Base-by-base conservation (phyloP, 2,888 invertebrate genomes). In the Leucania comma region DNA sequence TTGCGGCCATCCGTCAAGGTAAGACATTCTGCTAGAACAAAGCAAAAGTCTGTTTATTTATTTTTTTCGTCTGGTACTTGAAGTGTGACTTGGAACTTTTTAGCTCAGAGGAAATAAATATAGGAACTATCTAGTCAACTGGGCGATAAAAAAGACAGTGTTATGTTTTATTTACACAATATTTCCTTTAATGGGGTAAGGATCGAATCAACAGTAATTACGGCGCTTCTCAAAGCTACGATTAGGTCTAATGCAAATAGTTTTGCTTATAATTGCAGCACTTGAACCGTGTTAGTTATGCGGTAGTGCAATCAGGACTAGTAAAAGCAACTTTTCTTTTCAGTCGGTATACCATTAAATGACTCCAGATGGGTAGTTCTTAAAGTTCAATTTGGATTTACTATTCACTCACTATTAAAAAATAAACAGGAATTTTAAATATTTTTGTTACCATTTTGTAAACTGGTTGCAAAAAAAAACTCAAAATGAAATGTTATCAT, bases 231-330 rank as follows among this genome's bases (percentile, higher is more conserved):
- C 48, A 50, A 54, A 56, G 46, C 54, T 22, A 14, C 10, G 6
- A 9, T 63, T 61, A 42, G 46, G 29, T 59, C 24, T 17, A 67
- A 60, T 56, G 48, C 46, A 54, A 76, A 58, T 65, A 61, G 32
- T 26, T 42, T 4, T 17, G 53, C 58, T 56, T 51, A 29, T 66
- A 62, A 66, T 76, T 66, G 53, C 35, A 48, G 48, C 26, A 48
- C 17, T 74, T 61, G 22, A 54, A 54, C 10, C 38, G n/a, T 17
- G 10, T 26, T 56, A 72, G 22, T 32, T 59, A 48, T 48, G 50
- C 46, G 22, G 17, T 38, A n/a, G 12, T 46, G 58, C n/a, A 75
- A 48, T 56, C 35, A 68, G 29, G 51, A 8, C 22, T 17, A 29
- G 32, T 56, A 42, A 42, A 42, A 42, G 42, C 42, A 5, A 4